phyloP scores from a whole-genome alignment of 1,140 invertebrate species.

The Cydia splendana region DNA sequence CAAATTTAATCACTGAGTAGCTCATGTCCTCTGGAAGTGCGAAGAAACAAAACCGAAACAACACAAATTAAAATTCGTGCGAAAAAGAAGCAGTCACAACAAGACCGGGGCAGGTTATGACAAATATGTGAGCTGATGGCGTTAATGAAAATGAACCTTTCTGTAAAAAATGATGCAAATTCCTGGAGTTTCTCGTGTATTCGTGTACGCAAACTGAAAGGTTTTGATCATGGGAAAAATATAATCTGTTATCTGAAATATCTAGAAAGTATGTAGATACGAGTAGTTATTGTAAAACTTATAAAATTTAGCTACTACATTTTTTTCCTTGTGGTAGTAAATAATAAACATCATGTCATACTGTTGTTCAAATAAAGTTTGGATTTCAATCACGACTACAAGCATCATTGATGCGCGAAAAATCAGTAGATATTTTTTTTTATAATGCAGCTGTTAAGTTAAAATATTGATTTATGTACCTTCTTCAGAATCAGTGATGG shows the following conservation, averaged over 20 bases:
- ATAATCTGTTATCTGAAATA: neutral
- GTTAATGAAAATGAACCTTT: constrained; percentile 77
- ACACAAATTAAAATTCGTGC: constrained; percentile 73
- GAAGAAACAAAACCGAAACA: constrained; percentile 70
- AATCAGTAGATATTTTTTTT: too few relatives aligned
- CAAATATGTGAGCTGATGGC: constrained; percentile 76
- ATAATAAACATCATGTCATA: too few relatives aligned
- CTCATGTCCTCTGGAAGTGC: constrained; percentile 40
- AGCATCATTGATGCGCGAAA: too few relatives aligned
- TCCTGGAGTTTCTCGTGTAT: constrained; percentile 46
- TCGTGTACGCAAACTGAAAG: constrained; percentile 35
- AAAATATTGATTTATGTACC: too few relatives aligned
- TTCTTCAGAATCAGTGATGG: too few relatives aligned
- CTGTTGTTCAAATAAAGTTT: too few relatives aligned
- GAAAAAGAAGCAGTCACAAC: constrained; percentile 62
- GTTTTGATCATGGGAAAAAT: constrained; percentile 35
- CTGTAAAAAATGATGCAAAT: constrained; percentile 54
- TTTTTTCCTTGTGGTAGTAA: too few relatives aligned
- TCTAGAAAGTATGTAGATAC: too few relatives aligned
- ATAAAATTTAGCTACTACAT: too few relatives aligned
- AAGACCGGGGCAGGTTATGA: constrained; percentile 67
- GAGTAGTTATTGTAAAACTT: too few relatives aligned
- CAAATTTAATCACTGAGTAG: neutral
- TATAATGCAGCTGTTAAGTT: too few relatives aligned
- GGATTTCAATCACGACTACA: too few relatives aligned